A percentile compares a stretch with the other conserved stretches of the same genome.
phyloP scores from a whole-genome alignment of 2,797 vertebrate genomes.

The Cirrhinus molitorella region DNA sequence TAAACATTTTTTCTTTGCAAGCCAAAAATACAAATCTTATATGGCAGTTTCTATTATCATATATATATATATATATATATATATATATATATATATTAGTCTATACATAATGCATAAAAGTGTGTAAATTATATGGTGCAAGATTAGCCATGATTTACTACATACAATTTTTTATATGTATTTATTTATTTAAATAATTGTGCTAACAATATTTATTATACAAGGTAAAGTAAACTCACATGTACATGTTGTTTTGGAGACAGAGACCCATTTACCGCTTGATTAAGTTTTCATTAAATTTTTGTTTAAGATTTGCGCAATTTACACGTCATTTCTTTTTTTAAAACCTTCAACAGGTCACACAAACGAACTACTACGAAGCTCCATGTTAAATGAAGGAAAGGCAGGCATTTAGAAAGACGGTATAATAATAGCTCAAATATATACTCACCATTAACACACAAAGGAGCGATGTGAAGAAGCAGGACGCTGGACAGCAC shows the following conservation, averaged over 20 bases:
- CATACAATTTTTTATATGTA: no score
- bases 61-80: no score
- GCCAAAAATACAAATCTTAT: no score
- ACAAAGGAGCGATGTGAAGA: slow-evolving; percentile 20
- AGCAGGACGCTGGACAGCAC: slow-evolving; percentile 56
- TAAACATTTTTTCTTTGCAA: no score
- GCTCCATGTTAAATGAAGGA: background rate
- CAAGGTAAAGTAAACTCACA: background rate
- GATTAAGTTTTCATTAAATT: background rate
- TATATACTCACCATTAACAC: slow-evolving; percentile 45
- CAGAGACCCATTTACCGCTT: background rate
- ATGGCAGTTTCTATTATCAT: no score
- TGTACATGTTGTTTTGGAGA: background rate
- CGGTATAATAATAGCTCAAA: no score
- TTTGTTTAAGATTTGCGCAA: background rate
- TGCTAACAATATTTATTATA: background rate
- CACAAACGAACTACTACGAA: background rate
- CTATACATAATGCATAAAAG: no score
- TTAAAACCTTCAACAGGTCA: background rate
- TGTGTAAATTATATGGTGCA: no score
- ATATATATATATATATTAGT: no score
- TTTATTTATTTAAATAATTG: no score
- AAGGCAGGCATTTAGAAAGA: background rate
- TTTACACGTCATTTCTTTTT: background rate
- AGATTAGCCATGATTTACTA: no score